Percentiles rank a stretch among this genome's conserved stretches.
phyloP scores from a whole-genome alignment of 2,113 vertebrate genomes.

The Amphiprion ocellaris region DNA sequence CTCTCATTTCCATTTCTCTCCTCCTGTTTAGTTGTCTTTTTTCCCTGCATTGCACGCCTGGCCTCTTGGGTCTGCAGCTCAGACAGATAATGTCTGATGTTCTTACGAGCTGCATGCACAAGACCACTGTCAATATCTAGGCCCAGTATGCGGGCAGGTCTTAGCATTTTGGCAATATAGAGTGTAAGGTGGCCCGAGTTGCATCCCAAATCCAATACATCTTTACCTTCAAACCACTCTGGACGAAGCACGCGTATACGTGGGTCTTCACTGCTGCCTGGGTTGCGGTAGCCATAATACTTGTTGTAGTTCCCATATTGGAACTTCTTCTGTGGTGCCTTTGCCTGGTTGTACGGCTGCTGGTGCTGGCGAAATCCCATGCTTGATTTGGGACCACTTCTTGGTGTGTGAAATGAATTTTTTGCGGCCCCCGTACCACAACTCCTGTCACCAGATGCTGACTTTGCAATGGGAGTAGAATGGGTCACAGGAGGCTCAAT shows the following conservation, averaged over 20 bases:
- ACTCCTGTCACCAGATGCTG: conserved; percentile 51
- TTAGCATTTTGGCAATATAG: conserved; percentile 89
- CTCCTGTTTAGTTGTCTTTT: conserved; percentile 49
- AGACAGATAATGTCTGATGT: conserved; percentile 93
- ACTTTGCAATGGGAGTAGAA: conserved; percentile 61
- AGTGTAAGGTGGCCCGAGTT: conserved; percentile 93
- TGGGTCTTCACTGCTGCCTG: conserved; percentile 87
- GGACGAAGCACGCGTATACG: conserved; percentile 86
- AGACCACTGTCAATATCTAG: conserved; percentile 90
- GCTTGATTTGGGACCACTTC: conserved; percentile 54
- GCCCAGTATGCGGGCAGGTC: conserved; percentile 88
- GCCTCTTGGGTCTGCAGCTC: conserved; percentile 84
- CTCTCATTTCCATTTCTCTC: conserved; percentile 41
- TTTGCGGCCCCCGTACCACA: conserved; percentile 29
- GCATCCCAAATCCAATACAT: conserved; percentile 92
- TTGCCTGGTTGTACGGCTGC: conserved; percentile 54
- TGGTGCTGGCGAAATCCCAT: conserved; percentile 63
- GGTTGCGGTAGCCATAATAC: conserved; percentile 95
- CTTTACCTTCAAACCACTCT: conserved; percentile 92
- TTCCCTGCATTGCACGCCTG: conserved; percentile 55
- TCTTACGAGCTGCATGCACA: conserved; percentile 90
- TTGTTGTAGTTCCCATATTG: conserved; percentile 94
- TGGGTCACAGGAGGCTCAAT: conserved; percentile 78
- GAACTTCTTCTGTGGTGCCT: conserved; percentile 84
- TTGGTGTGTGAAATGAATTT: conserved; percentile 70